These are phyloP conservation scores for Cataglyphis altisquamis DNA, from an alignment of 2,888 invertebrate species.

Conservation along the genomic window DNA sequence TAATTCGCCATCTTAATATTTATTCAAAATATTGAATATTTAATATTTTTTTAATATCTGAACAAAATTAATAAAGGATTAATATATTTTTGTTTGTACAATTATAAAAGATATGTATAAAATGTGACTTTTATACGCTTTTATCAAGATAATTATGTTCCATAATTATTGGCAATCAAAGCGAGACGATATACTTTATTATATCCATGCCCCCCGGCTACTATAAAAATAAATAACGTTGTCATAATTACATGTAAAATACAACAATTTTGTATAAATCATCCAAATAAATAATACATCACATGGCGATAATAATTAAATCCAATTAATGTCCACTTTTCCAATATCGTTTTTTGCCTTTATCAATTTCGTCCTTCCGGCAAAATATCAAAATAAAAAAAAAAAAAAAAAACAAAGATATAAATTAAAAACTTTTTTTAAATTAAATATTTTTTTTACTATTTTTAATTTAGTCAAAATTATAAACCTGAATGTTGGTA, in stretches of 20 bases:
- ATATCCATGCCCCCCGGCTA: conserved; percentile 15
- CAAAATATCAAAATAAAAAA: background rate
- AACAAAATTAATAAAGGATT: background rate
- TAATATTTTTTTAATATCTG: background rate
- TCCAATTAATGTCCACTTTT: conserved; percentile 44
- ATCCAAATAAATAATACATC: conserved; percentile 15
- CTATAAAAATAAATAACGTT: conserved; percentile 49
- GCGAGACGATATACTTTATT: conserved; percentile 30
- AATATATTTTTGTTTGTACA: background rate
- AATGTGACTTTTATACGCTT: background rate
- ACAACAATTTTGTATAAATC: conserved; percentile 3
- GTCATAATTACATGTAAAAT: conserved; percentile 45
- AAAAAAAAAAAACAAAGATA: conserved; percentile 5
- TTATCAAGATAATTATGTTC: conserved; percentile 22
- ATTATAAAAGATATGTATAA: background rate
- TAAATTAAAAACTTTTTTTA: background rate
- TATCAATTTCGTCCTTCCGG: background rate
- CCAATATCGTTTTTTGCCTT: conserved; percentile 19
- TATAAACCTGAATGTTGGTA: background rate
- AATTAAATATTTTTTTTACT: background rate
- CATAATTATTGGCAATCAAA: conserved; percentile 48
- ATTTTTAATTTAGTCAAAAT: background rate
- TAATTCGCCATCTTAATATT: conserved; percentile 2
- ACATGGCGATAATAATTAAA: conserved; percentile 38
- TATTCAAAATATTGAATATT: background rate